These are phyloP conservation scores for Echinops telfairi DNA, from an alignment of 2,113 vertebrate species.

Conservation along the genomic window DNA sequence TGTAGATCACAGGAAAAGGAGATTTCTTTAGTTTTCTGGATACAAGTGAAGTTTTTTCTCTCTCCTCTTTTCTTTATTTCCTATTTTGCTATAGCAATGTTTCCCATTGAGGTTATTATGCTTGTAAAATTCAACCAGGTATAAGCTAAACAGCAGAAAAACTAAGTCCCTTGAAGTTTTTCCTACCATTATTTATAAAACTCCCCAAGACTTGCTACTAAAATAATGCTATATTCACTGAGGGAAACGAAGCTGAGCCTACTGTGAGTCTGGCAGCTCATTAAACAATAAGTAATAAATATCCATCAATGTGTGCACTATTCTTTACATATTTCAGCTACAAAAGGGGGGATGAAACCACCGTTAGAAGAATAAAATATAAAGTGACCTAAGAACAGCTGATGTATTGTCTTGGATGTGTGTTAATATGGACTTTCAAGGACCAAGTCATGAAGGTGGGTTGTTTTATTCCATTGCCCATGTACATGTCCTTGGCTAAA, in stretches of 20 bases:
- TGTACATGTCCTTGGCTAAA: constrained; percentile 56
- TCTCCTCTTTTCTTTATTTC: constrained; percentile 35
- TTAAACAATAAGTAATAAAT: constrained; percentile 86
- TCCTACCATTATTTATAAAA: constrained; percentile 83
- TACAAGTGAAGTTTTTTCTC: constrained; percentile 19
- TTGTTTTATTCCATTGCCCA: constrained; percentile 56
- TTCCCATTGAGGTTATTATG: constrained; percentile 67
- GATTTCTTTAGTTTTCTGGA: constrained; percentile 64
- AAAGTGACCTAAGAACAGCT: constrained; percentile 77
- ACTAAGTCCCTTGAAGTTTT: constrained; percentile 79
- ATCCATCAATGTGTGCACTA: constrained; percentile 84
- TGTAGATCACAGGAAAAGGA: constrained; percentile 59
- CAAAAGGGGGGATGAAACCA: constrained; percentile 73
- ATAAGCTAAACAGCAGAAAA: constrained; percentile 75
- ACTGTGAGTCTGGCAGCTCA: constrained; percentile 81
- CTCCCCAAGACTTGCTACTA: constrained; percentile 72
- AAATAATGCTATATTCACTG: constrained; percentile 80
- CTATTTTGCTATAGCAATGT: constrained; percentile 70
- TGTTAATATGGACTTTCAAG: constrained; percentile 74
- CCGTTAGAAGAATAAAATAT: constrained; percentile 81
- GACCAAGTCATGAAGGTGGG: constrained; percentile 68
- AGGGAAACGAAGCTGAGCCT: constrained; percentile 81
- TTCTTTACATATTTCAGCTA: constrained; percentile 80
- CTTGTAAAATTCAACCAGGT: constrained; percentile 81
- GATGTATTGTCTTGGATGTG: constrained; percentile 75